A percentile compares a stretch with the other conserved stretches of the same genome.
These are phyloP conservation scores for Phataginus tetradactyla DNA, from an alignment of 2,797 vertebrate species.

Conservation along the genomic window DNA sequence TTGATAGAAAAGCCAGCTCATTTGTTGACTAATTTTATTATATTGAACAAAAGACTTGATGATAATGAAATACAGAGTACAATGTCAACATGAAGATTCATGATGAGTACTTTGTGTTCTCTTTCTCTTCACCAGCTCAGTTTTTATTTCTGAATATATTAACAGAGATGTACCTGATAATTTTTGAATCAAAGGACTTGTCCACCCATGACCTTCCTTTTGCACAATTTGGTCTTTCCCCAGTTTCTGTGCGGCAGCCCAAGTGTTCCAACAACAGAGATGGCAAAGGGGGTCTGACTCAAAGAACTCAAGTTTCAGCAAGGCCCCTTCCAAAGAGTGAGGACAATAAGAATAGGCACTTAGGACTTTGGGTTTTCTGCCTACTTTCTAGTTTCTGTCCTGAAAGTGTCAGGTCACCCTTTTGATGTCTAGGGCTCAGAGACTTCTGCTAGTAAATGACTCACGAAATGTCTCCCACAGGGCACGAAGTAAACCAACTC, in stretches of 20 bases:
- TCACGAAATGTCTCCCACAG: not conserved
- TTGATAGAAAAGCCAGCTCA: slow-evolving; percentile 8
- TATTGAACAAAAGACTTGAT: slow-evolving; percentile 26
- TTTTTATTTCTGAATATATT: slow-evolving; percentile 51
- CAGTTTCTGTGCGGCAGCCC: not conserved
- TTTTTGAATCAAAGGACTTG: not conserved
- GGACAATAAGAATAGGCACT: not conserved
- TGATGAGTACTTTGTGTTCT: not conserved
- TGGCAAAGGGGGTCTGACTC: not conserved
- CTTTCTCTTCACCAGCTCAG: not conserved
- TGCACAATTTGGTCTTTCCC: not conserved
- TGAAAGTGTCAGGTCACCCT: not conserved
- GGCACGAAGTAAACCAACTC: not conserved
- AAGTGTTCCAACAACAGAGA: not conserved
- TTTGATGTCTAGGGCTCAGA: not conserved
- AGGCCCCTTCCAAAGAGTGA: not conserved
- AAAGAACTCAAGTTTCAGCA: slow-evolving; percentile 34
- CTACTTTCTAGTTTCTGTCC: not conserved
- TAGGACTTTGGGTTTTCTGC: not conserved
- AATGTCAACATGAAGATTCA: not conserved
- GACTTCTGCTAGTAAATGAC: not conserved
- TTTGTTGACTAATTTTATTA: slow-evolving; percentile 37
- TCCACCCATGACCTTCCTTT: not conserved
- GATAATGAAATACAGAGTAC: not conserved
- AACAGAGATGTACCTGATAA: slow-evolving; percentile 14